Evolutionary conservation across 35 echinoderm and acorn worm genomes (phyloP).

Genomic region (Heliocidaris tuberculata): DNA sequence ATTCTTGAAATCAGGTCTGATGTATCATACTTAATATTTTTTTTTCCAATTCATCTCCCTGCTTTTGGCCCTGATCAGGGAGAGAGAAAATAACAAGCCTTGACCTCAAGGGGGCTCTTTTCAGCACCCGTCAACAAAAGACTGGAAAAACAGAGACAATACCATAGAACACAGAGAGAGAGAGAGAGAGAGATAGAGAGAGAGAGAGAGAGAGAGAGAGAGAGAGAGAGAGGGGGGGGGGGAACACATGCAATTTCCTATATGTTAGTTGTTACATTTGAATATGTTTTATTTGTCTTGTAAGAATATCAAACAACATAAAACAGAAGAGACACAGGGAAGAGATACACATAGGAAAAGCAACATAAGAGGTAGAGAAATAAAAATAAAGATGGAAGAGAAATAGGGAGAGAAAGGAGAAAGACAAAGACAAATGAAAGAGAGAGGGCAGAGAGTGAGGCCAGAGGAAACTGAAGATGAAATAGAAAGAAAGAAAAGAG

Average conservation of each 20-base stretch:
- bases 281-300: no score
- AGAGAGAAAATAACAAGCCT: conserved; percentile 40
- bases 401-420: neutral
- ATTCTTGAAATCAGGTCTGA: neutral
- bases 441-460: neutral
- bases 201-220: neutral
- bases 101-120: conserved; percentile 32
- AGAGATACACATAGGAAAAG: neutral
- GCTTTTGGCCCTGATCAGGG: neutral
- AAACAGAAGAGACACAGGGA: neutral
- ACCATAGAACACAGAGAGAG: neutral
- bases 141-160: conserved; percentile 8
- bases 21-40: neutral
- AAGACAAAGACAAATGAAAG: no score
- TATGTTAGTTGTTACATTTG: no score
- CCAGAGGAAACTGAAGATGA: no score
- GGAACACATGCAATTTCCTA: neutral
- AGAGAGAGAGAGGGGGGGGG: neutral
- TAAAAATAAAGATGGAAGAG: neutral
- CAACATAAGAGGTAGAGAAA: neutral
- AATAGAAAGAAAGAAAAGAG: neutral
- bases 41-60: neutral
- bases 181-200: neutral
- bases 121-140: conserved; percentile 11
- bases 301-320: neutral